Evolutionary conservation across 2,888 invertebrate genomes (phyloP), one percentile per base, ranked within the genome.

Genomic region (Eugnorisma glareosa): DNA sequence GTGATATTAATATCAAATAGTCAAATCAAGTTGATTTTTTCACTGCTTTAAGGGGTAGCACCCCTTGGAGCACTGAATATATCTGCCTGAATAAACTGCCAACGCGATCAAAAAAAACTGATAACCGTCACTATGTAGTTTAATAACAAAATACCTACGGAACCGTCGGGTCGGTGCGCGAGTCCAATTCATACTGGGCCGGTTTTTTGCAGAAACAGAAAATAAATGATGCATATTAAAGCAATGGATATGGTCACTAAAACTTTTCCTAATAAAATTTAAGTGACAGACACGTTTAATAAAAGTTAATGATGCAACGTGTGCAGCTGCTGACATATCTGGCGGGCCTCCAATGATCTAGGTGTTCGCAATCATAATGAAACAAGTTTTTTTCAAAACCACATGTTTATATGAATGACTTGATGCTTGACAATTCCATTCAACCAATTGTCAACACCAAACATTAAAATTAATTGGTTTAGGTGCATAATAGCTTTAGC

Each of bases 301-400:
- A 35, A 79, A 68, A 64, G 35, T 79, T 69, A 84, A 84, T 80
- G 80, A 35, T 64, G 57, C 64, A 64, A 64, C 68, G 2, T 35
- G 28, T 64, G 84, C 67, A 79, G 84, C 80, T 77, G 67, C 37
- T 71, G 51, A 35, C 67, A 73, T 63, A 28, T 18, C 84, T 81
- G 81, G 85, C 81, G 48, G 31, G 21, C 43, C 48, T 85, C 85
- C 85, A 81, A 81, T 84, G n/a, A 84, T 61, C 15, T 68, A 51
- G 31, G 35, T 79, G 24, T 79, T 40, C 35, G 21, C 35, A 40
- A 71, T 72, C 15, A 85, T 73, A 24, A 61, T 63, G 40, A 35
- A 72, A 85, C 59, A 13, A 80, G 18, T 28, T 84, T 79, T 48
- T 80, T 73, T 54, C 35, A 67, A 59, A 67, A 57, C 73, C 81